Base-by-base conservation (phyloP, 2,797 vertebrate species). In the Eremophila alpestris region DNA sequence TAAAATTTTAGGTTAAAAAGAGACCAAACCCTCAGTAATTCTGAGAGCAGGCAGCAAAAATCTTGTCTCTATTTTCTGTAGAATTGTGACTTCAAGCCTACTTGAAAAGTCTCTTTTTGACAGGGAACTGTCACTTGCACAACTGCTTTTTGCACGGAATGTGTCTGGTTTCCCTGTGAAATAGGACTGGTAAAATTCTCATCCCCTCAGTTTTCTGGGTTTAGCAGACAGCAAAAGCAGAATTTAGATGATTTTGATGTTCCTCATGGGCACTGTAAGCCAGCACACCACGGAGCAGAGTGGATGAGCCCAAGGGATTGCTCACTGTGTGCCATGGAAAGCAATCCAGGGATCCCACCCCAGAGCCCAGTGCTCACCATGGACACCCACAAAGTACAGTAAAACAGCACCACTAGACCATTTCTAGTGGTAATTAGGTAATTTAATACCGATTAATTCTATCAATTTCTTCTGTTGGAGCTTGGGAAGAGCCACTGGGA, bases 211-310 rank as follows among this genome's bases (percentile, higher is more conserved):
- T 43, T 78, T 80, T 52, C 41, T 79, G 67, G 7, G 15, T 68
- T 81, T 26, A 69, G 55, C 26, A 77, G 32, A 30, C 5, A 40
- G 51, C 9, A 89, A 70, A 73, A 73, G 34, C 34, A 85, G 63
- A 89, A 87, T 40, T 63, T 20, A 38, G 54, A 36, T 16, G 10
- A 21, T 34, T 19, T 12, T 65, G 48, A 5, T 4, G 5, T 21
- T 90, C 12, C 38, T 46, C 6, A 1, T 8, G 52, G 76, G 15
- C 19, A 5, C 41, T 36, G 41, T 10, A 52, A 63, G 14, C 5
- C 4, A 3, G 17, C 0, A 19, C 36, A 51, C 10, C 55, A 4
- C 0, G 16, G 64, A 24, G 2, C 10, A 24, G 20, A 13, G 27
- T 3, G 30, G 40, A 22, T 10, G 4, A 56, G 13, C 29, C 40